Conservation (phyloP, 2,888 invertebrate genomes). For the Agonum fuliginosum region DNA sequence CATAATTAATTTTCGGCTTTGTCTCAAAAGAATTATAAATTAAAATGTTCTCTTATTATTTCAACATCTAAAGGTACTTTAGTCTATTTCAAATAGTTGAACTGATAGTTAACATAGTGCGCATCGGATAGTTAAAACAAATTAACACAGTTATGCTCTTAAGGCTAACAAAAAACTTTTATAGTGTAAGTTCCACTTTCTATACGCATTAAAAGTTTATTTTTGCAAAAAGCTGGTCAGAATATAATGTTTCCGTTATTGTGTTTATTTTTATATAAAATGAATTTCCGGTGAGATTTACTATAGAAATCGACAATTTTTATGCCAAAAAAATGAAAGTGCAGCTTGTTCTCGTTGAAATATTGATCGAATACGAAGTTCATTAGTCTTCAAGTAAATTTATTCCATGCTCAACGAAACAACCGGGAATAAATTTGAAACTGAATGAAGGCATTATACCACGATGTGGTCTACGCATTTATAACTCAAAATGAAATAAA, state of each 20-base stretch:
- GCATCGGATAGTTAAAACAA: not conserved
- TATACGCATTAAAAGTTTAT: slow-evolving; percentile 20
- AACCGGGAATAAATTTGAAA: not conserved
- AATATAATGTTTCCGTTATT: slow-evolving; percentile 25
- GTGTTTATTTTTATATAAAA: not conserved
- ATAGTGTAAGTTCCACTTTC: slow-evolving; percentile 27
- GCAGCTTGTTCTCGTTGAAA: not conserved
- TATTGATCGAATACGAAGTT: not conserved
- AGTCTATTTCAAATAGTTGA: not conserved
- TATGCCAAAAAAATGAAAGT: not conserved
- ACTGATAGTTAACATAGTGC: not conserved
- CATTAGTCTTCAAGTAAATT: not conserved
- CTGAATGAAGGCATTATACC: slow-evolving; percentile 2
- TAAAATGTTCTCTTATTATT: not conserved
- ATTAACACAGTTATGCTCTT: slow-evolving; percentile 29
- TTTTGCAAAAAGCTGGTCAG: not conserved
- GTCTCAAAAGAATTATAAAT: not conserved
- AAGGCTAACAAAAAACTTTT: slow-evolving; percentile 14
- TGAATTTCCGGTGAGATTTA: not conserved
- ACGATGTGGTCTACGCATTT: not conserved
- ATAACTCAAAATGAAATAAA: not conserved
- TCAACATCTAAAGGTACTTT: not conserved
- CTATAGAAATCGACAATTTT: not conserved
- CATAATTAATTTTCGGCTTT: not conserved
- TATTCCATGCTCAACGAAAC: not conserved